These are phyloP conservation scores for Drosophila pandora DNA, from an alignment of 1,140 invertebrate species.

Conservation along the genomic window DNA sequence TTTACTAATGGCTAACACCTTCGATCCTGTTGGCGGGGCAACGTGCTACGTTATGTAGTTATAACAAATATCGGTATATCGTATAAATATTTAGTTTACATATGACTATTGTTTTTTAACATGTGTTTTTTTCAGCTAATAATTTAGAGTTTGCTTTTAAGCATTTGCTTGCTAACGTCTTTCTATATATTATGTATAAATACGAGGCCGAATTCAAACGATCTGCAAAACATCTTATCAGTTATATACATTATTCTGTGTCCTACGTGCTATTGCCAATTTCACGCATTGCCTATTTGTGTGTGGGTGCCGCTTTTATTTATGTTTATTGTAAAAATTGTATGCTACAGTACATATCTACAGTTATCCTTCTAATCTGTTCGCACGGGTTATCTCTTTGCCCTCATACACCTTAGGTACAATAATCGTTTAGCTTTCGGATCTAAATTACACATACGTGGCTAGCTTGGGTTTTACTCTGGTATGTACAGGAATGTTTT, in stretches of 20 bases:
- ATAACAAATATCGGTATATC: conserved; percentile 62
- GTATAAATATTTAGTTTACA: conserved; percentile 58
- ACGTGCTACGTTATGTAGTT: conserved; percentile 50
- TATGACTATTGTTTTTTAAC: conserved; percentile 69
- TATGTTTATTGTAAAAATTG: conserved; percentile 54
- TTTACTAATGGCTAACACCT: conserved; percentile 53
- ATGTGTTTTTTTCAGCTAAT: conserved; percentile 68
- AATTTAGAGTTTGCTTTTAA: conserved; percentile 67
- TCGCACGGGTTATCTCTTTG: conserved; percentile 52
- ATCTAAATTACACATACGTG: conserved; percentile 50
- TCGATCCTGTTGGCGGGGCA: conserved; percentile 50
- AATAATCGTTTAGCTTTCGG: conserved; percentile 66
- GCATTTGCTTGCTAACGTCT: conserved; percentile 69
- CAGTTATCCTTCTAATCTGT: conserved; percentile 61
- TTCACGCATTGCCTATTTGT: conserved; percentile 15
- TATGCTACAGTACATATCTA: conserved; percentile 79
- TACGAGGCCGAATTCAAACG: conserved; percentile 48
- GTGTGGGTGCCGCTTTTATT: conserved; percentile 1
- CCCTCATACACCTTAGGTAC: conserved; percentile 68
- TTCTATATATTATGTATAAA: conserved; percentile 53
- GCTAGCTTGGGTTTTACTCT: conserved; percentile 32
- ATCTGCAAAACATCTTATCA: conserved; percentile 53
- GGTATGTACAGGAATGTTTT: conserved; percentile 72
- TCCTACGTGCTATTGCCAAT: conserved; percentile 42
- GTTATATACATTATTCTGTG: conserved; percentile 55